Evolutionary conservation across 2,113 vertebrate genomes (phyloP).

Genomic region (Neofelis nebulosa): DNA sequence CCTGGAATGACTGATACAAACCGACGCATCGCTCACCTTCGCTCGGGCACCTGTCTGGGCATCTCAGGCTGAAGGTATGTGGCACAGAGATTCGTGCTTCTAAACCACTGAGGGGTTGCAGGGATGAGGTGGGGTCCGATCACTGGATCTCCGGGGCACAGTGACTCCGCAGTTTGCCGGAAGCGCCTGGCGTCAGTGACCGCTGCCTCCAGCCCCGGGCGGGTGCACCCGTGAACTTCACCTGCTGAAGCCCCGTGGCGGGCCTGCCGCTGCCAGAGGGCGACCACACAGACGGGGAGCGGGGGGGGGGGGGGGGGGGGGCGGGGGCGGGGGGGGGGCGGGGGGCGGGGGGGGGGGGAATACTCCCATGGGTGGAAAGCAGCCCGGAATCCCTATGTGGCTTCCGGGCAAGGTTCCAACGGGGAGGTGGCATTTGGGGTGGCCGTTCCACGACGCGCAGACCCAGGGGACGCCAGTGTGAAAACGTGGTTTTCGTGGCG

Average conservation of each 20-base stretch:
- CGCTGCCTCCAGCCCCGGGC: too few species aligned
- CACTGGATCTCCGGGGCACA: neutral
- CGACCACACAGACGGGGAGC: neutral
- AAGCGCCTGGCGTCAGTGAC: neutral
- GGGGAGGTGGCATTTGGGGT: neutral
- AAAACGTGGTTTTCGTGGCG: too few species aligned
- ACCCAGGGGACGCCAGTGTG: too few species aligned
- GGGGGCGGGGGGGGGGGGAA: too few species aligned
- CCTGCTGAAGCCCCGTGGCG: neutral
- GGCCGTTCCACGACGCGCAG: neutral
- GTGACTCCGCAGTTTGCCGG: neutral
- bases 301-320: too few species aligned
- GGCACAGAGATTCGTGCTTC: neutral
- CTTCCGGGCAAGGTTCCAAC: neutral
- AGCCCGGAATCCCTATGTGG: neutral
- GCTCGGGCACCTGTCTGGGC: neutral
- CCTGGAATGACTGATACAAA: neutral
- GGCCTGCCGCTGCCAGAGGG: neutral
- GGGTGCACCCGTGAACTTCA: too few species aligned
- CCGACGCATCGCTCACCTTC: rapidly evolving
- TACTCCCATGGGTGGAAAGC: neutral
- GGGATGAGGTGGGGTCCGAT: neutral
- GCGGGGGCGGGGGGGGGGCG: neutral
- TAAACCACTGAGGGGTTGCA: neutral
- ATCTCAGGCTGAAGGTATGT: neutral